These are phyloP conservation scores for Muntiacus reevesi DNA, from an alignment of 2,113 vertebrate species.

Conservation along the genomic window DNA sequence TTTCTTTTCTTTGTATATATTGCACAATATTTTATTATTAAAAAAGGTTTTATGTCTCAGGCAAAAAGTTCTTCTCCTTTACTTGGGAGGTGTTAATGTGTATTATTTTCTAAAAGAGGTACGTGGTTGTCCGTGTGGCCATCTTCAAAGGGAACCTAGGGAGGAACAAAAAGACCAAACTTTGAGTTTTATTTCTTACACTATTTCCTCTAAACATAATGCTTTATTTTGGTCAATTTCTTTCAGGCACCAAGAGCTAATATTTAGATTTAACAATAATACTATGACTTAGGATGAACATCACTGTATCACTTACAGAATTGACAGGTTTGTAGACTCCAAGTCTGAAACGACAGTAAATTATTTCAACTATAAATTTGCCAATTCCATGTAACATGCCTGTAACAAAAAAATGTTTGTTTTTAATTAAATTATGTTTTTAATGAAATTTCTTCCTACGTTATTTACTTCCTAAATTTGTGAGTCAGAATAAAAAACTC, in stretches of 20 bases:
- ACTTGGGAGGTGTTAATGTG: slow-evolving; percentile 76
- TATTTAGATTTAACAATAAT: not conserved
- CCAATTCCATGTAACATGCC: slow-evolving; percentile 94
- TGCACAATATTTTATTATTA: slow-evolving; percentile 83
- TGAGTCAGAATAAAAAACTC: not conserved
- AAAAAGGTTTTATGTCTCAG: slow-evolving; percentile 78
- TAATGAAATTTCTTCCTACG: slow-evolving; percentile 18
- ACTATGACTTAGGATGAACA: not conserved
- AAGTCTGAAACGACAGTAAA: slow-evolving; percentile 95
- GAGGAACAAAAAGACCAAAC: not conserved
- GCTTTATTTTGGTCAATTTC: not conserved
- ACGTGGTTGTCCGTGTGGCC: slow-evolving; percentile 84
- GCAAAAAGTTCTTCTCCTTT: slow-evolving; percentile 71
- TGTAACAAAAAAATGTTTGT: slow-evolving; percentile 70
- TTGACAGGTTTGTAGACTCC: slow-evolving; percentile 83
- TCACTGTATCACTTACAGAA: slow-evolving; percentile 80
- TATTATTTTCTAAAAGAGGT: slow-evolving; percentile 83
- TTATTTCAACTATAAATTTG: slow-evolving; percentile 90
- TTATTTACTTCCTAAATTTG: not conserved
- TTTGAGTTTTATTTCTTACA: not conserved
- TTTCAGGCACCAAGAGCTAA: not conserved
- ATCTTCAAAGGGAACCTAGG: slow-evolving; percentile 79
- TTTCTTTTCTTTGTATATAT: slow-evolving; percentile 78
- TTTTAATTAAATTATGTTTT: slow-evolving; percentile 12
- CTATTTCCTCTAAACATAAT: not conserved